Conservation (phyloP, 2,888 invertebrate species). For the Hypomecis punctinalis region DNA sequence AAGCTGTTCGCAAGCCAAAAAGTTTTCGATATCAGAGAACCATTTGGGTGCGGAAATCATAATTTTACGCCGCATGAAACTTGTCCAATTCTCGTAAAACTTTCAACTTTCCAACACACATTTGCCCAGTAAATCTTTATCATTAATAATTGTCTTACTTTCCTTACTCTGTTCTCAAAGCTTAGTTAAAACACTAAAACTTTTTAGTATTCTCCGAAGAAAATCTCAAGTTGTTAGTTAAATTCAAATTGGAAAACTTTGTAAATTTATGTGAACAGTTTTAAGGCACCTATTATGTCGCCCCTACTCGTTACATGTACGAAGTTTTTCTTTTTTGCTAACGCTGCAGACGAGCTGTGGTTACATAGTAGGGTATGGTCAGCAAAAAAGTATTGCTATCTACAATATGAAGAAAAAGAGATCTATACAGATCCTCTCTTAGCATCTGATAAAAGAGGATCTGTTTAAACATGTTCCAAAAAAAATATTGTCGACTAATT, state of each 20-base stretch:
- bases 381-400: background rate
- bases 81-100: conserved; percentile 38
- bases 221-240: conserved; percentile 79
- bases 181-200: conserved; percentile 72
- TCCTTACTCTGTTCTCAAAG: conserved; percentile 50
- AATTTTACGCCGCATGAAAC: conserved; percentile 33
- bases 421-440: too few species aligned
- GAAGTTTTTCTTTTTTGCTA: conserved; percentile 22
- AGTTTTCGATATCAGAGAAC: conserved; percentile 19
- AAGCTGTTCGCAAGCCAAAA: conserved; percentile 13
- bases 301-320: conserved; percentile 62
- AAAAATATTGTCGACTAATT: too few species aligned
- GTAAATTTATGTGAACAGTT: conserved; percentile 78
- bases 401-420: background rate
- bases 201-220: conserved; percentile 71
- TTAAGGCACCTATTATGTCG: conserved; percentile 74
- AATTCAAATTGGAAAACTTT: conserved; percentile 82
- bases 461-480: too few species aligned
- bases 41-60: conserved; percentile 24
- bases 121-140: conserved; percentile 53
- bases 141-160: conserved; percentile 61
- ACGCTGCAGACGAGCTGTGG: background rate
- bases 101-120: conserved; percentile 51
- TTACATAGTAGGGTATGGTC: conserved; percentile 10
- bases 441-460: too few species aligned